Evolutionary conservation across 2,797 vertebrate genomes (phyloP), one percentile per base, ranked within the genome.

Genomic region (Notoglanidium macrostoma): DNA sequence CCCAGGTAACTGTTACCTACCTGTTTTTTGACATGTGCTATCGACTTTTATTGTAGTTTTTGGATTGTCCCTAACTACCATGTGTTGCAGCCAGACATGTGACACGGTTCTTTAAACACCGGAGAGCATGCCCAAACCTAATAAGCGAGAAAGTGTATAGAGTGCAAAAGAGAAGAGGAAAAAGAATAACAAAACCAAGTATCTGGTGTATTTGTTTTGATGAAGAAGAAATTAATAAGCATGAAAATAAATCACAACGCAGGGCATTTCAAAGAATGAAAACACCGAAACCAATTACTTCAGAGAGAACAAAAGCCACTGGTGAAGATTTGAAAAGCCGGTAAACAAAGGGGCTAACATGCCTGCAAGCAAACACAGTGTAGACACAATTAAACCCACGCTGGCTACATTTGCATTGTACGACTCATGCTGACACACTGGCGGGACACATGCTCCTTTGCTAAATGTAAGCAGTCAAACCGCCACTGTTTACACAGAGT

Each of bases 181-280:
- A 84, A 91, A 90, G 86, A 92, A 77, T 88, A 91, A 93, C 93
- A 89, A 91, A 92, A 79, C 80, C 32, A 90, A 92, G 91, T 89
- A 93, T 91, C 46, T 51, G 77, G 87, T 85, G 88, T 90, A 91
- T 94, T 95, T 94, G 91, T 94, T 94, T 92, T 88, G 92, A 89
- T 88, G 85, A 91, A 87, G 90, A 92, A 90, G 85, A 93, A 93
- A 94, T 93, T 91, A 94, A 93, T 93, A 93, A 93, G 92, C 87
- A 91, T 92, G 91, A 89, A 90, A 92, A 93, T 94, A 93, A 94
- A 93, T 90, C 89, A 92, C 89, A 89, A 92, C 87, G 91, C 83
- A 91, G 84, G 90, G 90, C 89, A 87, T 90, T 92, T 92, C 57
- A 93, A 91, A 90, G 91, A 81, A 87, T 89, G 90, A 91, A 91